Evolutionary conservation across 64 coral and sea anemone genomes (phyloP).

Genomic region (Actinia equina): DNA sequence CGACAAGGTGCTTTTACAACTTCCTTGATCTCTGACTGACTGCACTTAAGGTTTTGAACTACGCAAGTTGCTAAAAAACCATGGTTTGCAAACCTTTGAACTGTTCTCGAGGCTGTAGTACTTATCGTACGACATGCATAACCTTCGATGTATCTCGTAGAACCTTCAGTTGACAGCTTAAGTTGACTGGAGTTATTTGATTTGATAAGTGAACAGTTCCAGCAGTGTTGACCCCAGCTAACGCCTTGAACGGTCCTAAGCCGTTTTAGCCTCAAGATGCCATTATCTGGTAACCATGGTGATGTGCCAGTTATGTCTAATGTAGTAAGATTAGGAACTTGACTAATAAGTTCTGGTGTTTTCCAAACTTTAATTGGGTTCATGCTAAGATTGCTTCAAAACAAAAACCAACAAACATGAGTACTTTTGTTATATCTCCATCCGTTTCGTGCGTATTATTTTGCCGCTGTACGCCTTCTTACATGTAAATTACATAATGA

Average conservation of each 20-base stretch:
- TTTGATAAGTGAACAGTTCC: conserved; percentile 20
- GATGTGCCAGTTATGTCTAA: not conserved
- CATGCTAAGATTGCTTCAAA: not conserved
- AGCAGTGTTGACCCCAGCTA: conserved; percentile 17
- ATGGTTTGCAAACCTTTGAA: conserved; percentile 11
- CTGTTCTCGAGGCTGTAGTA: not conserved
- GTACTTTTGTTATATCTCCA: too few species aligned
- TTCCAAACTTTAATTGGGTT: conserved; percentile 7
- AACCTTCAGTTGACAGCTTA: not conserved
- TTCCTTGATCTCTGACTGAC: conserved; percentile 6
- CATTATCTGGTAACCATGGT: not conserved
- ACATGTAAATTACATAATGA: too few species aligned
- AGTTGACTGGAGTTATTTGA: conserved; percentile 9
- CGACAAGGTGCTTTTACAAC: conserved; percentile 35
- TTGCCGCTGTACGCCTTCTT: not conserved
- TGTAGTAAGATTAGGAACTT: not conserved
- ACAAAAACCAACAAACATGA: not conserved
- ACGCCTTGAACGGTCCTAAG: conserved; percentile 22
- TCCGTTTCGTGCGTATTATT: too few species aligned
- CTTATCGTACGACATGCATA: conserved; percentile 14
- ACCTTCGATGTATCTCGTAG: not conserved
- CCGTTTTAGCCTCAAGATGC: not conserved
- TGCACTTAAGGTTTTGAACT: not conserved
- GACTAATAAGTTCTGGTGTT: not conserved
- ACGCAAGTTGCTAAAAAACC: conserved; percentile 32